These are phyloP conservation scores for Excalfactoria chinensis DNA, from an alignment of 2,113 vertebrate species.

Conservation along the genomic window DNA sequence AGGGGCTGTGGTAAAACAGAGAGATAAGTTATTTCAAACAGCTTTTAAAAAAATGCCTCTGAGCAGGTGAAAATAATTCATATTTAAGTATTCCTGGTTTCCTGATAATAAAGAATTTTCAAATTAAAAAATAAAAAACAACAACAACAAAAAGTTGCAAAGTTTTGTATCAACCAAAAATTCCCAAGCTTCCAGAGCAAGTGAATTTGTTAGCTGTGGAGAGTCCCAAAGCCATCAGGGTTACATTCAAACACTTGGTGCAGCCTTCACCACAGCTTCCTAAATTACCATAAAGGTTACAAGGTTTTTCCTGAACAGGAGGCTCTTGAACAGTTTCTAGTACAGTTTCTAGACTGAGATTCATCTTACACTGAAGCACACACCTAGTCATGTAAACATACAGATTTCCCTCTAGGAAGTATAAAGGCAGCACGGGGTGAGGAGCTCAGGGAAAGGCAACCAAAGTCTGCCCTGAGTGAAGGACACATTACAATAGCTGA, in stretches of 20 bases:
- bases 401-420: background rate
- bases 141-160: background rate
- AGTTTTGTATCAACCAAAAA: background rate
- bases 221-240: no score
- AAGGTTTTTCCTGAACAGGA: background rate
- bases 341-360: background rate
- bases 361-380: background rate
- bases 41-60: background rate
- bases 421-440: background rate
- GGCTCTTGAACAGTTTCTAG: background rate
- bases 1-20: background rate
- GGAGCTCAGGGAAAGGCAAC: background rate
- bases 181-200: background rate
- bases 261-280: background rate
- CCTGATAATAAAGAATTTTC: background rate
- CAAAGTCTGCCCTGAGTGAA: background rate
- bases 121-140: background rate
- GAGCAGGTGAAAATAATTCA: background rate
- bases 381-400: background rate
- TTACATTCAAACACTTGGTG: background rate
- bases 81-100: background rate
- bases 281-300: rapidly evolving
- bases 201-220: background rate
- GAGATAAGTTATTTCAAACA: background rate
- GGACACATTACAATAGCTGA: background rate